Base-by-base conservation (phyloP, 1,140 invertebrate genomes). In the Bursaphelenchus mucronatus region DNA sequence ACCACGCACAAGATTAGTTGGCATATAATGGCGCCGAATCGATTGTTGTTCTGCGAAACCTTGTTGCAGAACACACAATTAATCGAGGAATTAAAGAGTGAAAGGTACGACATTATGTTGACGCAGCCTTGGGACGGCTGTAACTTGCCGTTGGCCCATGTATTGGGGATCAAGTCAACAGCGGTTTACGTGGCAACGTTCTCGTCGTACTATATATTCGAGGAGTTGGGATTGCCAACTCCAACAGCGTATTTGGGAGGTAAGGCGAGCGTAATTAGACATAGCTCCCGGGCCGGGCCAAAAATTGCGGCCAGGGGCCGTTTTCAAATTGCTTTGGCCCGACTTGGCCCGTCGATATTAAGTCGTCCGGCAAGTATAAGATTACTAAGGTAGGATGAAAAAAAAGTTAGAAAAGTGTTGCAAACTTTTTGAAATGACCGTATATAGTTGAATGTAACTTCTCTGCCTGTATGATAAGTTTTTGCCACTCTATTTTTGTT, bases 161-260 rank as follows among this genome's bases (percentile, higher is more conserved):
- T 62, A 1, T 49, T 62, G n/a, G 51, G 51, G 10, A 62, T 62
- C 58, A 52, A 52, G 19, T 40, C 58, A 3, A 50, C 51, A 3
- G 17, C 41, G 0, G 53, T 43, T 5, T 62, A 17, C 39, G 53
- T 62, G 13, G 61, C 61, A 39, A 57, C 58, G 13, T 17, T 40
- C 3, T 15, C 41, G 61, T 50, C 61, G n/a, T 41, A 61, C 54
- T 41, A 49, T 10, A 62, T 62, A 15, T 52, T 49, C 10, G 11
- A 17, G 11, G 55, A 15, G 5, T 40, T 62, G 10, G 11, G 51
- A 10, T 40, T 62, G n/a, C 61, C 61, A 41, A 49, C 61, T 4
- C 57, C 61, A 11, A 13, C 61, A 13, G 54, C 43, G 43, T 62
- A 62, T 62, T 43, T 62, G 9, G 15, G n/a, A 13, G 51, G 61